Evolutionary conservation across 2,888 invertebrate species (phyloP), one percentile per base, ranked within the genome.

Genomic region (Ectemnius continuus): DNA sequence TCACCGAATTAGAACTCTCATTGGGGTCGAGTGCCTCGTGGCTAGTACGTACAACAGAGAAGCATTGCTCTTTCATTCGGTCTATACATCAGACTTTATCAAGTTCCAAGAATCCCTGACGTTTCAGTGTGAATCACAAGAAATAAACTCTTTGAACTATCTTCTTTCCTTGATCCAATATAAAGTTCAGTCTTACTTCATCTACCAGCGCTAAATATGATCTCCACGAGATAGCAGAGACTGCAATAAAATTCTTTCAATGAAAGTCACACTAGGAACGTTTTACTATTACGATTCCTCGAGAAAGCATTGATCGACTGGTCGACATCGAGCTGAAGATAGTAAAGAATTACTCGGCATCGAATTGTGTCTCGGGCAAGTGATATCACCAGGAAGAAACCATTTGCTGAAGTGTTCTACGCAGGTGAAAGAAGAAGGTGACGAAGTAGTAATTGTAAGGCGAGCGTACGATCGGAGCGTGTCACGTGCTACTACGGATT

Each of bases 281-380:
- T 73, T 23, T 45, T 59, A 26, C 65, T 26, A 65, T 28, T 66
- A 56, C 61, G 66, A 73, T 73, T 66, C 26, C 18, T 1, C 58
- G 65, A 23, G 23, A 23, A 23, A 23, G 23, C 23, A 23, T 23
- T 23, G 23, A 23, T 23, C 23, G 3, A 23, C 23, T 46, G 64
- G 68, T 68, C 63, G 73, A 57, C 26, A 66, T 60, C 62, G 45
- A 61, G n/a, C 61, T n/a, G 26, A 46, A 47, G 75, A 3, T 23
- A 47, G 48, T 36, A 59, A 56, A 66, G 28, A 20, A 23, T 23
- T 46, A 36, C 0, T 60, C 58, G 46, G 23, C 18, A 47, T 67
- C 64, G 4, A 67, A 67, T 76, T 61, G 71, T 76, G 71, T 57
- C 69, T 72, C 57, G 76, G 63, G 76, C 58, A 76, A 23, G 76